phyloP scores from a whole-genome alignment of 2,797 vertebrate species.

The Bradypus variegatus region DNA sequence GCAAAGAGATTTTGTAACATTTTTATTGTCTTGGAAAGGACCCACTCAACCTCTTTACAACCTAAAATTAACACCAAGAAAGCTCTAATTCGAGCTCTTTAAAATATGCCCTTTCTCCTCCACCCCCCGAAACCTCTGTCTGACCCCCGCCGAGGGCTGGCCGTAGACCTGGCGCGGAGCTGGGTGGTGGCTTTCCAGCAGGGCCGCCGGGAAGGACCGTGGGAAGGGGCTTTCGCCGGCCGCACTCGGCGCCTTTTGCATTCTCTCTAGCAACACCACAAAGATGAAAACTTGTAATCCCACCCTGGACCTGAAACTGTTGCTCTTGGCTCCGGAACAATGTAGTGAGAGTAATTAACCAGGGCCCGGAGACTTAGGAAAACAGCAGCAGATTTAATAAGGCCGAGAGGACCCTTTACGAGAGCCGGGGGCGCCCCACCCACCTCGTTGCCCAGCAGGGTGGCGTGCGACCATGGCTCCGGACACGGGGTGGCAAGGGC shows the following conservation, averaged over 20 bases:
- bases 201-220: accelerated
- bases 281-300: not conserved
- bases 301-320: not conserved
- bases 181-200: accelerated
- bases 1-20: not conserved
- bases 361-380: not conserved
- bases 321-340: not conserved
- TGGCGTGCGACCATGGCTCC: accelerated
- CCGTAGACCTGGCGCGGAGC: accelerated
- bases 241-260: accelerated
- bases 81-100: not conserved
- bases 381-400: not conserved
- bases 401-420: not conserved
- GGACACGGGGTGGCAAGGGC: accelerated
- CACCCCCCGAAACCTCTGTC: not conserved
- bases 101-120: not conserved
- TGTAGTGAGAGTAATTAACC: not conserved
- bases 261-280: not conserved
- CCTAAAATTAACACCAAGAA: not conserved
- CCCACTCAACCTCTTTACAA: not conserved
- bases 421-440: accelerated
- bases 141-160: not conserved
- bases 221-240: accelerated
- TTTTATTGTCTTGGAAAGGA: constrained; percentile 20
- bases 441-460: not conserved